These are phyloP conservation scores for Hycleus cichorii DNA, from an alignment of 1,140 invertebrate species.

Conservation along the genomic window DNA sequence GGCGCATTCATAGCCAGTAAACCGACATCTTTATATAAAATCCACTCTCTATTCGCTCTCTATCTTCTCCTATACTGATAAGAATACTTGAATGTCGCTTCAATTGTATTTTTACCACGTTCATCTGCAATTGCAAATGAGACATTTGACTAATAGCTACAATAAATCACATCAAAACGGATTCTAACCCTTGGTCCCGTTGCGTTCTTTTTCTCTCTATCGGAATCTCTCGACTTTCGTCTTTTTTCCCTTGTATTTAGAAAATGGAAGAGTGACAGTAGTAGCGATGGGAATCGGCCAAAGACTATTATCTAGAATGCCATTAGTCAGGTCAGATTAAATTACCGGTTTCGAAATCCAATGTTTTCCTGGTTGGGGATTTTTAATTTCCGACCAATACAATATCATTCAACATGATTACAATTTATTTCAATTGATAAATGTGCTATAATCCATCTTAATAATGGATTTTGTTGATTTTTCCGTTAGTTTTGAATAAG, in stretches of 20 bases:
- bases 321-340: constrained; percentile 32
- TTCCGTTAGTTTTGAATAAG: too few species aligned
- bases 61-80: background rate
- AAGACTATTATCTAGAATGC: constrained; percentile 27
- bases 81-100: constrained; percentile 12
- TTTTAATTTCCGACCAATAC: constrained; percentile 28
- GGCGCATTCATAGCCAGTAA: constrained; percentile 18
- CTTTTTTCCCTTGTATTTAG: too few species aligned
- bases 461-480: too few species aligned
- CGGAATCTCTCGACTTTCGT: constrained; percentile 17
- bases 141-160: constrained; percentile 27
- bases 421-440: too few species aligned
- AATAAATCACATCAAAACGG: constrained; percentile 30
- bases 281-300: constrained; percentile 28
- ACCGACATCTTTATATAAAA: constrained; percentile 17
- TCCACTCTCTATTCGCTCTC: background rate
- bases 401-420: background rate
- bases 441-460: too few species aligned
- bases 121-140: constrained; percentile 31
- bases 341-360: constrained; percentile 23
- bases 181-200: constrained; percentile 10
- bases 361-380: constrained; percentile 26
- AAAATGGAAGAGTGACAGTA: constrained; percentile 25
- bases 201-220: constrained; percentile 7
- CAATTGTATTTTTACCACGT: constrained; percentile 21